phyloP scores from a whole-genome alignment of 2,888 invertebrate genomes.

The Hymenopus coronatus region DNA sequence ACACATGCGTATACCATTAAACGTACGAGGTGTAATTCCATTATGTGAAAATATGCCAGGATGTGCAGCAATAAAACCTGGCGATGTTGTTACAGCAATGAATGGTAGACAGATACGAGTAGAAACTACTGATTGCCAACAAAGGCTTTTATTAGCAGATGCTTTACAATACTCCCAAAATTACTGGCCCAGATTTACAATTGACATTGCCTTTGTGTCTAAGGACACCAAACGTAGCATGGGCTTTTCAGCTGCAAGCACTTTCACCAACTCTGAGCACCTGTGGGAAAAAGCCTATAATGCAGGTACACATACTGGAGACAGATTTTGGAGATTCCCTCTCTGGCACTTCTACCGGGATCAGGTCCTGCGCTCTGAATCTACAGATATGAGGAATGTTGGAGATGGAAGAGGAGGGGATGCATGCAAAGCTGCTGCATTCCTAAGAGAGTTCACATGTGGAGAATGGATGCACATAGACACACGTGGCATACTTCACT shows the following conservation, averaged over 20 bases:
- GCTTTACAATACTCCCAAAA: constrained; percentile 63
- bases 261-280: constrained; percentile 57
- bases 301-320: constrained; percentile 61
- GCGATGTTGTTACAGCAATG: constrained; percentile 67
- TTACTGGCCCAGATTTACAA: constrained; percentile 56
- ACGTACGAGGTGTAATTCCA: constrained; percentile 62
- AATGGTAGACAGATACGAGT: constrained; percentile 70
- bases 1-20: constrained; percentile 53
- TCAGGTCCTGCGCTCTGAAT: constrained; percentile 42
- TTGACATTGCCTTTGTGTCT: constrained; percentile 69
- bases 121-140: constrained; percentile 73
- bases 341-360: constrained; percentile 62
- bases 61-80: constrained; percentile 65
- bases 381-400: constrained; percentile 68
- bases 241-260: constrained; percentile 61
- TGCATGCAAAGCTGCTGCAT: constrained; percentile 71
- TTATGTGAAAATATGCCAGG: constrained; percentile 69
- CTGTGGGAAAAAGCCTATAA: constrained; percentile 54
- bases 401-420: constrained; percentile 60
- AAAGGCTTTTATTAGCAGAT: constrained; percentile 67
- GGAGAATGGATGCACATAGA: constrained; percentile 72
- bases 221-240: constrained; percentile 59
- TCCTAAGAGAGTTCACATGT: constrained; percentile 64
- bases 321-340: constrained; percentile 70
- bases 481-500: constrained; percentile 70